Evolutionary conservation across 2,888 invertebrate genomes (phyloP).

Genomic region (Crematogaster levior): DNA sequence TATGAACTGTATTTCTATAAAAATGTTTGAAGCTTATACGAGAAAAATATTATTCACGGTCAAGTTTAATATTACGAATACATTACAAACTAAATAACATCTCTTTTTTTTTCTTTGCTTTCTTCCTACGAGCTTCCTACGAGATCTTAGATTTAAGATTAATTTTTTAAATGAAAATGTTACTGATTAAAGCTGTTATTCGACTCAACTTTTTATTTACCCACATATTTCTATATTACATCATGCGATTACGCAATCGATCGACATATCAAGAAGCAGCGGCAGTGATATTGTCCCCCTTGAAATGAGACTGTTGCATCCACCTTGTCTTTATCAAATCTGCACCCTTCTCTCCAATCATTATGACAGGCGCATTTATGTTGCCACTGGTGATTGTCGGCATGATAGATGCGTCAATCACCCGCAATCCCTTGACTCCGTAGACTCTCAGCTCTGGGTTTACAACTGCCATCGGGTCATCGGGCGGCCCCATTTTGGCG

Average conservation of each 20-base stretch:
- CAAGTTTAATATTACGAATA: not conserved
- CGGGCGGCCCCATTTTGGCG: slow-evolving; percentile 93
- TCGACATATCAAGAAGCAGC: not conserved
- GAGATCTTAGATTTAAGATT: not conserved
- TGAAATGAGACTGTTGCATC: slow-evolving; percentile 82
- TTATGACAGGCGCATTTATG: slow-evolving; percentile 94
- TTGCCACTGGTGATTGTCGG: slow-evolving; percentile 95
- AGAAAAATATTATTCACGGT: not conserved
- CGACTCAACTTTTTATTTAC: not conserved
- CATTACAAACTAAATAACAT: not conserved
- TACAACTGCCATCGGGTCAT: slow-evolving; percentile 93
- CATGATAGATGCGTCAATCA: slow-evolving; percentile 96
- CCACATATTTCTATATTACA: not conserved
- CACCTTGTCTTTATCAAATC: slow-evolving; percentile 93
- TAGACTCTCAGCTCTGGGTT: slow-evolving; percentile 92
- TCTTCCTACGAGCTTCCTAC: not conserved
- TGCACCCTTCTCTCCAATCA: slow-evolving; percentile 95
- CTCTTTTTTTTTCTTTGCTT: not conserved
- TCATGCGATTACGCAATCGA: not conserved
- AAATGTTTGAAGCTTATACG: not conserved
- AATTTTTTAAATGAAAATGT: not conserved
- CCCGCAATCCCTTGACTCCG: slow-evolving; percentile 92
- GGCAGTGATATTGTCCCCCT: not conserved
- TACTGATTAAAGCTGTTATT: not conserved
- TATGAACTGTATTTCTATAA: no score